Evolutionary conservation across 2,888 invertebrate genomes (phyloP).

Genomic region (Seira musarum): DNA sequence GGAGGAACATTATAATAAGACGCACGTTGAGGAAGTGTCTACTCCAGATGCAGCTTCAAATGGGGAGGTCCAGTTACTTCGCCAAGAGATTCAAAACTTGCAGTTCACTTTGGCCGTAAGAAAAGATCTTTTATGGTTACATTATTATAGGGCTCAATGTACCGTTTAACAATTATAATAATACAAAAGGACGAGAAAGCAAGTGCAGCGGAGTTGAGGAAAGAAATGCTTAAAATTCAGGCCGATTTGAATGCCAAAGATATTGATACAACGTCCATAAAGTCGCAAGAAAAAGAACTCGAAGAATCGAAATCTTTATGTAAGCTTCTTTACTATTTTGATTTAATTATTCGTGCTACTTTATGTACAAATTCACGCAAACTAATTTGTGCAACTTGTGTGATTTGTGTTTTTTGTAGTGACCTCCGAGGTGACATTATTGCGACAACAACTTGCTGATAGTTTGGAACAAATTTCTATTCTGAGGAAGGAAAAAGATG

Average conservation of each 20-base stretch:
- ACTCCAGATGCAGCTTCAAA: constrained; percentile 20
- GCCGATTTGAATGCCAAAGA: constrained; percentile 69
- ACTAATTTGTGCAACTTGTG: no score
- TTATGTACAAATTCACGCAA: background rate
- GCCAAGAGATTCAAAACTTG: constrained; percentile 72
- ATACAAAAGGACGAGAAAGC: constrained; percentile 71
- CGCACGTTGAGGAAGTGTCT: constrained; percentile 62
- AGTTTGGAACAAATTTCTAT: constrained; percentile 71
- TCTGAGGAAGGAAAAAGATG: constrained; percentile 70
- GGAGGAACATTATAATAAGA: constrained; percentile 71
- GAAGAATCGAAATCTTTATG: constrained; percentile 74
- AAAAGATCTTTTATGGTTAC: background rate
- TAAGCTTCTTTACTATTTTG: constrained; percentile 68
- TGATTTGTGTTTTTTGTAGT: constrained; percentile 69
- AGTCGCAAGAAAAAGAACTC: constrained; percentile 73
- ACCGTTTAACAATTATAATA: background rate
- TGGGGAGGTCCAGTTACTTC: constrained; percentile 71
- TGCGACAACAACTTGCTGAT: constrained; percentile 72
- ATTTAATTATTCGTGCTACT: background rate
- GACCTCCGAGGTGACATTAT: constrained; percentile 72
- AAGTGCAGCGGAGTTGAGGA: constrained; percentile 72
- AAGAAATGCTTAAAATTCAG: constrained; percentile 72
- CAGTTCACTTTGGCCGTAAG: constrained; percentile 70
- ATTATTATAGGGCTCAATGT: background rate
- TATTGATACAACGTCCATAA: constrained; percentile 57